These are phyloP conservation scores for Ovibos moschatus DNA, from an alignment of 2,113 vertebrate genomes.

Conservation along the genomic window DNA sequence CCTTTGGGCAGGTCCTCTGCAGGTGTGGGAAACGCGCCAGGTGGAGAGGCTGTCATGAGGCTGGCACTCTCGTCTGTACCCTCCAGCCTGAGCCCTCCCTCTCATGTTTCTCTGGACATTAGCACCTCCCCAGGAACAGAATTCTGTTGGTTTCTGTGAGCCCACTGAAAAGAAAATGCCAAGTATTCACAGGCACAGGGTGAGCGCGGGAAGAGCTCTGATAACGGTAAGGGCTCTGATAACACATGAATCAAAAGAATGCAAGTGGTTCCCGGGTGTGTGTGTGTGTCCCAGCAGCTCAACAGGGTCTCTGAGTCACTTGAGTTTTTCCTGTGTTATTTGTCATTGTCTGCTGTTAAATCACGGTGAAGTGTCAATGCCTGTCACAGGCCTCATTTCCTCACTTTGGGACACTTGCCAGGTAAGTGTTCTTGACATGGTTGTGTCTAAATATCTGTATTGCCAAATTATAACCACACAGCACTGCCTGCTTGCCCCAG, in stretches of 20 bases:
- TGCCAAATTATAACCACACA: not conserved
- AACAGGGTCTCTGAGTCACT: not conserved
- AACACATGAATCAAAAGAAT: not conserved
- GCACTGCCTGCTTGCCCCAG: not conserved
- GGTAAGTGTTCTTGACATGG: not conserved
- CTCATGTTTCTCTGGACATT: not conserved
- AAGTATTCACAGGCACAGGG: not conserved
- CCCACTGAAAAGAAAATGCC: not conserved
- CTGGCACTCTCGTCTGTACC: fast-evolving
- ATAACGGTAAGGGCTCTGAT: not conserved
- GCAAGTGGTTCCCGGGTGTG: not conserved
- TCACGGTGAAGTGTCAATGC: not conserved
- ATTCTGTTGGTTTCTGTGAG: not conserved
- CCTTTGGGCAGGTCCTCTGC: not conserved
- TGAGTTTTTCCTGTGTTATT: not conserved
- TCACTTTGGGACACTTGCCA: not conserved
- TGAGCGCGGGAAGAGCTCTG: not conserved
- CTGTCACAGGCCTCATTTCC: not conserved
- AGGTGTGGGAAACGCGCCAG: not conserved
- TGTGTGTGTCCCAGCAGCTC: not conserved
- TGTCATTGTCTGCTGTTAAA: not conserved
- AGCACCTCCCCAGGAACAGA: not conserved
- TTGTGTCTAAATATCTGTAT: not conserved
- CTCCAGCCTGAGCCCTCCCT: not conserved
- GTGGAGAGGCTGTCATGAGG: not conserved